Evolutionary conservation across 2,888 invertebrate species (phyloP).

Genomic region (Pseudoips prasinana): DNA sequence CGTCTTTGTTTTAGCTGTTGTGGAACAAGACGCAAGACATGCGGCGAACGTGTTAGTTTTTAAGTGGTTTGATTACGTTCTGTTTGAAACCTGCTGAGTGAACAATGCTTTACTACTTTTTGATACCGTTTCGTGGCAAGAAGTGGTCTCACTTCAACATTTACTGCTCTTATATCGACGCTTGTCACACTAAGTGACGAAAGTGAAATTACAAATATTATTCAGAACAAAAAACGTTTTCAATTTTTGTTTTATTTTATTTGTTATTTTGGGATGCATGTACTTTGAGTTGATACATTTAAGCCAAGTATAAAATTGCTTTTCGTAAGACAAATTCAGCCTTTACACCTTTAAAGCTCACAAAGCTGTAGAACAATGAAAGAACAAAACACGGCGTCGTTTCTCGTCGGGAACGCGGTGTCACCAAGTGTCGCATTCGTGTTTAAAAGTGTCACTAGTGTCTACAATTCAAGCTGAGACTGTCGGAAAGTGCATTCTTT

Average conservation of each 20-base stretch:
- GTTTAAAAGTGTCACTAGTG: conserved; percentile 35
- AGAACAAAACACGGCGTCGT: background rate
- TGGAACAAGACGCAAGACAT: conserved; percentile 23
- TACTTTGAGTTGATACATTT: too few relatives aligned
- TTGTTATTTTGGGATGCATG: too few relatives aligned
- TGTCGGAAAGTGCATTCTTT: conserved; percentile 38
- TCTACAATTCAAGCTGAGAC: conserved; percentile 28
- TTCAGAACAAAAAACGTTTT: too few relatives aligned
- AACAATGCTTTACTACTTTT: conserved; percentile 22
- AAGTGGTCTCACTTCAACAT: conserved; percentile 13
- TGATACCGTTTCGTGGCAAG: conserved; percentile 14
- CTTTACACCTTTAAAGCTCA: too few relatives aligned
- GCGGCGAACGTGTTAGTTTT: conserved; percentile 28
- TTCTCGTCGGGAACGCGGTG: background rate
- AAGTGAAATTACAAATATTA: too few relatives aligned
- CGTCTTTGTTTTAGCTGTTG: conserved; percentile 57
- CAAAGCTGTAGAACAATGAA: too few relatives aligned
- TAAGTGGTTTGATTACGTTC: conserved; percentile 30
- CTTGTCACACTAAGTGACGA: too few relatives aligned
- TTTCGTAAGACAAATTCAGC: too few relatives aligned
- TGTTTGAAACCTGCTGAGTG: conserved; percentile 13
- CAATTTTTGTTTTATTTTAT: too few relatives aligned
- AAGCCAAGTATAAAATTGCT: too few relatives aligned
- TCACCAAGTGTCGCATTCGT: conserved; percentile 8
- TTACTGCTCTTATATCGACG: too few relatives aligned